Percentiles rank a stretch among this genome's conserved stretches.
Conservation (phyloP, 2,797 vertebrate species). For the Oreochromis grahami region DNA sequence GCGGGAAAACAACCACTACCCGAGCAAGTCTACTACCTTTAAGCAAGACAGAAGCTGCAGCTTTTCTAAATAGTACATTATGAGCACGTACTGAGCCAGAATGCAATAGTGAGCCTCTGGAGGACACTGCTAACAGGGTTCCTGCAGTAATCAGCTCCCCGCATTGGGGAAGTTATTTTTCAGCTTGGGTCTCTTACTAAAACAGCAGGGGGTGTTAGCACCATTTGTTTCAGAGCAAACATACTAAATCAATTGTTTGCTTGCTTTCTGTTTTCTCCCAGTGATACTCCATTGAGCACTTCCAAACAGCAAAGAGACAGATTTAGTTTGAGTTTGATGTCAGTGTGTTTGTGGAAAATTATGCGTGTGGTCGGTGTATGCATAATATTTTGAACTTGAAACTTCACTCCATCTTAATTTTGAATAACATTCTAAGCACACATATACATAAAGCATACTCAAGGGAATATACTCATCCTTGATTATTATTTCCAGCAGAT, state of each 20-base stretch:
- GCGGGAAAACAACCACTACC: not conserved
- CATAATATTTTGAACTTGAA: slow-evolving; percentile 21
- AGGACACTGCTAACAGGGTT: slow-evolving; percentile 44
- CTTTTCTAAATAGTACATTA: slow-evolving; percentile 9
- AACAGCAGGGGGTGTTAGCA: slow-evolving; percentile 44
- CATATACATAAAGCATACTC: slow-evolving; percentile 13
- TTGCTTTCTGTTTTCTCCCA: slow-evolving; percentile 3
- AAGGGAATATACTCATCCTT: not conserved
- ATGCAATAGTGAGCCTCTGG: slow-evolving; percentile 13
- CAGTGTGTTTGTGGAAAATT: slow-evolving; percentile 14
- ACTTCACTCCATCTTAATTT: slow-evolving; percentile 19
- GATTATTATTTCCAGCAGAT: slow-evolving; percentile 24
- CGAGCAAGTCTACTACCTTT: not conserved
- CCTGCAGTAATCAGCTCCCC: slow-evolving; percentile 50
- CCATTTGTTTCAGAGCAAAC: slow-evolving; percentile 55
- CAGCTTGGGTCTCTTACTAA: slow-evolving; percentile 25
- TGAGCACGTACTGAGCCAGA: not conserved
- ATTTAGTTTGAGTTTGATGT: slow-evolving; percentile 36
- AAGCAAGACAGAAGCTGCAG: not conserved
- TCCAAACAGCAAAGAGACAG: slow-evolving; percentile 47
- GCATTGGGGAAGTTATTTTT: slow-evolving; percentile 29
- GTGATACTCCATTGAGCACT: slow-evolving; percentile 13
- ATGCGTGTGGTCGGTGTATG: slow-evolving; percentile 8
- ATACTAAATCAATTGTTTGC: slow-evolving; percentile 57
- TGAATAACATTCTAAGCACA: slow-evolving; percentile 21